phyloP scores from a whole-genome alignment of 1,140 invertebrate genomes.

The Dendroctonus ponderosae region DNA sequence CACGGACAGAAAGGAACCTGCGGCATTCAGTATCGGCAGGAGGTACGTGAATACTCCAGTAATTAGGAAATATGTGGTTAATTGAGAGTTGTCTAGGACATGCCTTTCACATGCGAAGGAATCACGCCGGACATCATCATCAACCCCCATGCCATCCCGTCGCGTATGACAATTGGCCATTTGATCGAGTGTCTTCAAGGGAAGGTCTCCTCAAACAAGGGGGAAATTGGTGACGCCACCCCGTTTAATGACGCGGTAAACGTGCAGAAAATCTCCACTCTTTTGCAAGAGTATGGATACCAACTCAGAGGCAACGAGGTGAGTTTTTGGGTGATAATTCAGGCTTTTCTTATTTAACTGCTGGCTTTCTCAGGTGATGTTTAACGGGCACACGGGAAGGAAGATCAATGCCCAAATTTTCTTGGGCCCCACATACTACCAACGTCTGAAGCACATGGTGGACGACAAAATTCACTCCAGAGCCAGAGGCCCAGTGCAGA shows the following conservation, averaged over 20 bases:
- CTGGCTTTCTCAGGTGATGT: slow-evolving; percentile 60
- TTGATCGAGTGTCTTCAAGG: slow-evolving; percentile 99
- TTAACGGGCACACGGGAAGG: slow-evolving; percentile 94
- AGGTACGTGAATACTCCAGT: slow-evolving; percentile 51
- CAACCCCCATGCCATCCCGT: slow-evolving; percentile 98
- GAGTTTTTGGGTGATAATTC: background rate
- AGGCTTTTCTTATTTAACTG: background rate
- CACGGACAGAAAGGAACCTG: slow-evolving; percentile 99
- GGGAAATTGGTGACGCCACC: slow-evolving; percentile 98
- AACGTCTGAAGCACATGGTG: slow-evolving; percentile 98
- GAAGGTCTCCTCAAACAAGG: slow-evolving; percentile 81
- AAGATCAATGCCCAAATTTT: slow-evolving; percentile 97
- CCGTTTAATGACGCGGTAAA: slow-evolving; percentile 99
- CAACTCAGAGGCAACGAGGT: slow-evolving; percentile 32
- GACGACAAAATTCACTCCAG: slow-evolving; percentile 99
- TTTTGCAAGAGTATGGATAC: slow-evolving; percentile 96
- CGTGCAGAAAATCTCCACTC: slow-evolving; percentile 97
- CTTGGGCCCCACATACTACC: slow-evolving; percentile 93
- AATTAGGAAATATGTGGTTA: slow-evolving; percentile 2
- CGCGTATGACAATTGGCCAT: slow-evolving; percentile 99
- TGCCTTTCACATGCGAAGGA: slow-evolving; percentile 97
- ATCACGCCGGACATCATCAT: slow-evolving; percentile 99
- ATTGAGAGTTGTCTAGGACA: slow-evolving; percentile 65
- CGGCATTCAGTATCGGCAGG: slow-evolving; percentile 96
- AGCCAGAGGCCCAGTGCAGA: slow-evolving; percentile 95